Percentiles rank a stretch among this genome's conserved stretches.
These are phyloP conservation scores for Propithecus perrieri DNA, from an alignment of 2,797 vertebrate species.

Conservation along the genomic window DNA sequence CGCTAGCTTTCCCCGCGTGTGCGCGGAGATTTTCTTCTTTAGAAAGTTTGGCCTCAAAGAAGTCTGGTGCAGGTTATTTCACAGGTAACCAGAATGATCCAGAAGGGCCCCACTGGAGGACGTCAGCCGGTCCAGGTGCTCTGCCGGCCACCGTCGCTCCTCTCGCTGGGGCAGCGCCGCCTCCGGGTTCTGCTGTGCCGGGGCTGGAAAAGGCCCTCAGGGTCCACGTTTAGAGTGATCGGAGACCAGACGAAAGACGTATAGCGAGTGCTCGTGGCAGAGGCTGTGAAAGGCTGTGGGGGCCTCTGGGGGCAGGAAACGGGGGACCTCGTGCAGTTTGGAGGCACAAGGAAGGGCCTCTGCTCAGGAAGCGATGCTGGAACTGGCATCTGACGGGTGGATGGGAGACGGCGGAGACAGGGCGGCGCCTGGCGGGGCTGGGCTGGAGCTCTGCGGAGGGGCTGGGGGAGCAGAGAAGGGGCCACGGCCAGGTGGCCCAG, in stretches of 20 bases:
- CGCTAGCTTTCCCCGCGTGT: not conserved
- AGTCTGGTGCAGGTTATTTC: not conserved
- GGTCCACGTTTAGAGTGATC: too few species aligned
- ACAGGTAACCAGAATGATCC: not conserved
- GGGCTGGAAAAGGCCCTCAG: not conserved
- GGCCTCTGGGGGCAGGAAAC: not conserved
- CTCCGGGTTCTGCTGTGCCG: not conserved
- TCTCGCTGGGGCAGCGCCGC: not conserved
- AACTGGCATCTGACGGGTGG: not conserved
- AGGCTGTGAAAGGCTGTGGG: not conserved
- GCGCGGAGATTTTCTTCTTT: not conserved
- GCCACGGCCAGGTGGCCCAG: not conserved
- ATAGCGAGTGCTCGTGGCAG: not conserved
- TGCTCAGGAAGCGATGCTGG: not conserved
- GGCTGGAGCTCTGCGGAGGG: too few species aligned
- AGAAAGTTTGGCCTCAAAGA: not conserved
- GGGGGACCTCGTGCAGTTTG: not conserved
- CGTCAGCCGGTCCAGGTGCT: not conserved
- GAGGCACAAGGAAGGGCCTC: not conserved
- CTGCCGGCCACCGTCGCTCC: too few species aligned
- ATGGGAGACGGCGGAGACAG: accelerated
- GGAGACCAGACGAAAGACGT: not conserved
- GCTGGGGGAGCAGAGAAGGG: not conserved
- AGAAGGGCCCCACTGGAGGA: not conserved
- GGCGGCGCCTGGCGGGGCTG: accelerated